Evolutionary conservation across 2,113 vertebrate species (phyloP), one percentile per base, ranked within the genome.

Genomic region (Andinoacara biseriatus): DNA sequence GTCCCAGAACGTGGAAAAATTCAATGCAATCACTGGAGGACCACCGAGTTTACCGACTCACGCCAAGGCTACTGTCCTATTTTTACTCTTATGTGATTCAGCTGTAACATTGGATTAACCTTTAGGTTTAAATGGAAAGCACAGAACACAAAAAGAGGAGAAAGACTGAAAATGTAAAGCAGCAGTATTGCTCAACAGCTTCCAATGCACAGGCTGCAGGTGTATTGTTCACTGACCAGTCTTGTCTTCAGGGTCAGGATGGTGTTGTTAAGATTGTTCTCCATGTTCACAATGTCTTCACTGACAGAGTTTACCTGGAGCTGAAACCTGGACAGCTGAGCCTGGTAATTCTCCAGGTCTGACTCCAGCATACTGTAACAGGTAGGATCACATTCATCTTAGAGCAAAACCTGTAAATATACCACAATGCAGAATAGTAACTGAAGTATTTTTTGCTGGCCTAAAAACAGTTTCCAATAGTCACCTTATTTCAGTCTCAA

Each of bases 291-390:
- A 26, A 90, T 86, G 10, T 87, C 78, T n/a, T 89, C 43, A 0
- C 62, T 79, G 63, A 89, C 88, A 2, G 65, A 89, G 59, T 20
- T 78, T 31, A 62, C 63, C 2, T 92, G 90, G 6, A 84, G 38
- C 63, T 91, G 84, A 74, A 91, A 91, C 84, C 85, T 84, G 83
- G 84, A 82, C 82, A 92, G 80, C 86, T 91, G 88, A 60, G 90
- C 90, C 74, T 83, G 29, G n/a, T 58, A 83, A 63, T 90, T 92
- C 84, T 87, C 86, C 85, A 92, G 76, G 57, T 92, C 86, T 2
- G 86, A 84, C 57, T 87, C 91, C 86, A 92, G 58, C 84, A 87
- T 35, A 4, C 89, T 92, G 84, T 11, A 52, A 80, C 46, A 83
- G 40, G 29, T 40, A 78, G 10, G 1, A 60, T 33, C 0, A 2